phyloP scores from a whole-genome alignment of 1,140 invertebrate species.

The Dendroctonus ponderosae region DNA sequence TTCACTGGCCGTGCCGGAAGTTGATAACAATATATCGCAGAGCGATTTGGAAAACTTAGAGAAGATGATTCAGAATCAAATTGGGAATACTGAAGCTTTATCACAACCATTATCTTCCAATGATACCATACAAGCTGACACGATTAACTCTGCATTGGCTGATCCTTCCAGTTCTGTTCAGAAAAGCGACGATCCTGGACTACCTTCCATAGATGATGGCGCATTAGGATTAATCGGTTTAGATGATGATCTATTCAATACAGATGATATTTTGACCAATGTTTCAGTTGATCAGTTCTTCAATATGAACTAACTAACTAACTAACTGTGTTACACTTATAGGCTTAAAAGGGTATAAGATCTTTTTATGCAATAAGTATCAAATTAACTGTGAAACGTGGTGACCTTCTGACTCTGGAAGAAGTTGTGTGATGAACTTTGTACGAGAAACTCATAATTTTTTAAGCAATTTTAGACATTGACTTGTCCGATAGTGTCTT shows the following conservation, averaged over 20 bases:
- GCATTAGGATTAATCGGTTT: too few relatives aligned
- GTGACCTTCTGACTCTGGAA: too few relatives aligned
- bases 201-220: background rate
- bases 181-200: background rate
- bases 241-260: background rate
- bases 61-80: background rate
- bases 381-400: too few relatives aligned
- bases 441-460: too few relatives aligned
- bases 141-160: background rate
- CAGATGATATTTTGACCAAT: slow-evolving; percentile 20
- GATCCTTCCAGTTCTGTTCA: background rate
- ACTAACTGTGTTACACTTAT: too few relatives aligned
- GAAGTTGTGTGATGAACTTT: too few relatives aligned
- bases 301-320: slow-evolving; percentile 1
- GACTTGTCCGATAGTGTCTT: too few relatives aligned
- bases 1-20: background rate
- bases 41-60: background rate
- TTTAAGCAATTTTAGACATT: too few relatives aligned
- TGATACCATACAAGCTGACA: background rate
- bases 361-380: too few relatives aligned
- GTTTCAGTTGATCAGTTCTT: slow-evolving; percentile 26
- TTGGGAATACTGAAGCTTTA: too few relatives aligned
- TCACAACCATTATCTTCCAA: background rate
- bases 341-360: too few relatives aligned
- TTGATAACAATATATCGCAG: background rate